Evolutionary conservation across 2,888 invertebrate species (phyloP).

Genomic region (Epiperipatus broadwayi): DNA sequence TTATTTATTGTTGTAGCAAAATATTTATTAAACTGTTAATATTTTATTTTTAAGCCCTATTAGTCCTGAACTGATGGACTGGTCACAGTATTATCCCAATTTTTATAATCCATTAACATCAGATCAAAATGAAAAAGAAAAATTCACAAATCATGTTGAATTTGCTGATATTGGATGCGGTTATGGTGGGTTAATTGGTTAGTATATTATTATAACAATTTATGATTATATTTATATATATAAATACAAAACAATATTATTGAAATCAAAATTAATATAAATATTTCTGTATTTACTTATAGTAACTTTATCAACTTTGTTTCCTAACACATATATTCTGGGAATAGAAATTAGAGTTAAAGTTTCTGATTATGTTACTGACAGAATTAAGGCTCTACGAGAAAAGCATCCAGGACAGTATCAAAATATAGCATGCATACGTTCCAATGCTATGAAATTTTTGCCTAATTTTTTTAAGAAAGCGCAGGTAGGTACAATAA

Average conservation of each 20-base stretch:
- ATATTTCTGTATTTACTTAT: slow-evolving; percentile 23
- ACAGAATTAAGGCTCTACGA: slow-evolving; percentile 71
- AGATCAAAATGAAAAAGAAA: slow-evolving; percentile 22
- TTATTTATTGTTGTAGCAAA: background rate
- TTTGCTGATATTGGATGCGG: slow-evolving; percentile 96
- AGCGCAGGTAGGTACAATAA: slow-evolving; percentile 51
- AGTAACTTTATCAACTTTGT: slow-evolving; percentile 77
- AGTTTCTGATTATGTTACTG: slow-evolving; percentile 93
- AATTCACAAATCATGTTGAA: slow-evolving; percentile 40
- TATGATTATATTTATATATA: slow-evolving; percentile 7
- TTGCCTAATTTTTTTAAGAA: slow-evolving; percentile 89
- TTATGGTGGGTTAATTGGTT: slow-evolving; percentile 79
- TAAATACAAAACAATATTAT: background rate
- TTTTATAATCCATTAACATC: slow-evolving; percentile 20
- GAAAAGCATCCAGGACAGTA: slow-evolving; percentile 52
- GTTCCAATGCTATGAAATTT: slow-evolving; percentile 98
- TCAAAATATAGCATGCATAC: slow-evolving; percentile 78
- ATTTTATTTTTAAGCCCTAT: slow-evolving; percentile 45
- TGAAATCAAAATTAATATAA: slow-evolving; percentile 1
- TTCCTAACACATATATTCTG: slow-evolving; percentile 65
- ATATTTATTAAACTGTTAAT: slow-evolving; percentile 1
- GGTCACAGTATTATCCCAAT: slow-evolving; percentile 56
- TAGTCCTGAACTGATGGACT: slow-evolving; percentile 62
- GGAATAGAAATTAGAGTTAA: slow-evolving; percentile 96
- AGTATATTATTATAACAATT: slow-evolving; percentile 13